These are phyloP conservation scores for Bombus haemorrhoidalis DNA, from an alignment of 1,140 invertebrate genomes.

Conservation along the genomic window DNA sequence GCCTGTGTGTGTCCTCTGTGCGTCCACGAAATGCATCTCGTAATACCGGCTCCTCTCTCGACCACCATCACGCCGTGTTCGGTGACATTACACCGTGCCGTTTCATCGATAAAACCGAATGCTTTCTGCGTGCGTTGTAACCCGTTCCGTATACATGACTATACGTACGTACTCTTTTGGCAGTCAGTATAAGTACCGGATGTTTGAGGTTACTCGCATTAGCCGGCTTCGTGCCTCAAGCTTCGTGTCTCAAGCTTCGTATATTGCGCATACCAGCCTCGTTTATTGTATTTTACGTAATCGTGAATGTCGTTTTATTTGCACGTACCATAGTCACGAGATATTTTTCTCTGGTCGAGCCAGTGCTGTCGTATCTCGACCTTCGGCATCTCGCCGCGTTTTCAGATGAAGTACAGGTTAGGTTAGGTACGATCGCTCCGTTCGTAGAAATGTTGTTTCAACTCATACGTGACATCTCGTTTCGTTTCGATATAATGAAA, in stretches of 20 bases:
- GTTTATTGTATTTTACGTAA: conserved; percentile 29
- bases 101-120: conserved; percentile 24
- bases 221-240: neutral
- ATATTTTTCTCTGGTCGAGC: neutral
- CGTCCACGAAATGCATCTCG: conserved; percentile 17
- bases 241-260: neutral
- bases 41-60: conserved; percentile 6
- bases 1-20: neutral
- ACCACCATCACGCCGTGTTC: conserved; percentile 7
- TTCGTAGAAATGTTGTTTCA: neutral
- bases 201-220: conserved; percentile 42
- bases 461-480: neutral
- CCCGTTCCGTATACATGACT: neutral
- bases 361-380: neutral
- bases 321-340: neutral
- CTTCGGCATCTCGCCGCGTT: conserved; percentile 16
- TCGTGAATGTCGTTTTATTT: neutral
- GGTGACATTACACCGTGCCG: conserved; percentile 7
- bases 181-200: neutral
- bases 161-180: neutral
- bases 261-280: neutral
- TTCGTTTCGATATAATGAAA: neutral
- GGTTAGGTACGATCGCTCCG: neutral
- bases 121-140: conserved; percentile 21
- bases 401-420: conserved; percentile 5